Base-by-base conservation (phyloP, 1,140 invertebrate genomes). In the Aphidius gifuensis region DNA sequence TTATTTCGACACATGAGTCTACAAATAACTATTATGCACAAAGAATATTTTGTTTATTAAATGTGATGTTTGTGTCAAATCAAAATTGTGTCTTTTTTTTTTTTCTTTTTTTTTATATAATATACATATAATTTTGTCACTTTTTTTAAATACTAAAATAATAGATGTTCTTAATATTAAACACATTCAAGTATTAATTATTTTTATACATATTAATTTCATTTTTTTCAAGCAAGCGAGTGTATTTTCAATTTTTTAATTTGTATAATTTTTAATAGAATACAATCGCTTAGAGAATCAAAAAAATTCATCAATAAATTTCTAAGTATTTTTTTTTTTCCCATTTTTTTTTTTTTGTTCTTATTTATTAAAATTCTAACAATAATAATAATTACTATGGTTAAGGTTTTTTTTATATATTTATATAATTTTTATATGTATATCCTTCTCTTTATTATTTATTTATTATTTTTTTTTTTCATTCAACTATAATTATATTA, bases 221-320 rank as follows among this genome's bases (percentile, higher is more conserved):
- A 61, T 66, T 68, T 68, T 66, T 62, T 68, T 73, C 66, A 77
- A 78, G 74, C 74, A 78, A 77, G 76, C 75, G 68, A 74, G 66
- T 70, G 71, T 66, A 75, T 70, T 64, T 64, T 74, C 68, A 63
- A 43, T n/a, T n/a, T 60, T 60, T 60, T 46, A 49, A 57, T 56
- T 48, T 75, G 67, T 77, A 71, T 74, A 74, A 69, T 71, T 73
- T 74, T 76, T 69, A 69, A 61, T 71, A 8, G 50, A 58, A 61
- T 64, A 64, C 59, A 67, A 57, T 56, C 49, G 61, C 53, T 58
- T 65, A 66, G 58, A 60, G 61, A 64, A 49, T 49, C 2, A 16
- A 1, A 44, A 44, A 44, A 44, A 8, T 39, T 21, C 48, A 62
- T 65, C 55, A 64, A 53, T 58, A 58, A 64, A 45, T 48, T 40